Conservation (phyloP, 2,113 vertebrate genomes). For the Trogon melanurus region DNA sequence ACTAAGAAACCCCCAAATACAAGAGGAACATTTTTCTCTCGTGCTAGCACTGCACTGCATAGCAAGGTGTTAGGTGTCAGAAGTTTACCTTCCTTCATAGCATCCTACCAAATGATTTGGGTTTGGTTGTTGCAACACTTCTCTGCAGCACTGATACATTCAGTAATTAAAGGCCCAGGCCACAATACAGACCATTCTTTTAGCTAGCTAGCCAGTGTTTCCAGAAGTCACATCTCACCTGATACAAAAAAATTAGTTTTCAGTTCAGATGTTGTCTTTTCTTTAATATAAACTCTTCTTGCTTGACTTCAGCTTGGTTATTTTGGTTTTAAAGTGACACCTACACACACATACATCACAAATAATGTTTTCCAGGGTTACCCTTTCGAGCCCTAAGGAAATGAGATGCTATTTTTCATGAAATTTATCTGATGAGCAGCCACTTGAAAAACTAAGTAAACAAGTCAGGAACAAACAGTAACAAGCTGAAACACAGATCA, state of each 20-base stretch:
- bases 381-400: neutral
- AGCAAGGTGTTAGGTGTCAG: neutral
- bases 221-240: neutral
- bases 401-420: neutral
- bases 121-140: neutral
- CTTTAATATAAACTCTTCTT: neutral
- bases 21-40: neutral
- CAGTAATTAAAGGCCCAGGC: neutral
- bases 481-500: neutral
- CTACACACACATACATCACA: neutral
- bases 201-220: neutral
- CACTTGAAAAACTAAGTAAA: conserved; percentile 38
- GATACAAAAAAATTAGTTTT: neutral
- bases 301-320: neutral
- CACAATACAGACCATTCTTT: neutral
- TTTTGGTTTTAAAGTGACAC: neutral
- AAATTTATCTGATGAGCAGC: conserved; percentile 2
- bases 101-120: neutral
- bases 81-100: neutral
- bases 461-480: neutral
- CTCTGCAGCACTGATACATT: neutral
- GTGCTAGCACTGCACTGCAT: neutral
- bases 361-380: neutral
- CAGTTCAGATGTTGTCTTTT: neutral
- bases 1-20: neutral